Evolutionary conservation across 1,140 invertebrate species (phyloP).

Genomic region (Orius insidiosus): DNA sequence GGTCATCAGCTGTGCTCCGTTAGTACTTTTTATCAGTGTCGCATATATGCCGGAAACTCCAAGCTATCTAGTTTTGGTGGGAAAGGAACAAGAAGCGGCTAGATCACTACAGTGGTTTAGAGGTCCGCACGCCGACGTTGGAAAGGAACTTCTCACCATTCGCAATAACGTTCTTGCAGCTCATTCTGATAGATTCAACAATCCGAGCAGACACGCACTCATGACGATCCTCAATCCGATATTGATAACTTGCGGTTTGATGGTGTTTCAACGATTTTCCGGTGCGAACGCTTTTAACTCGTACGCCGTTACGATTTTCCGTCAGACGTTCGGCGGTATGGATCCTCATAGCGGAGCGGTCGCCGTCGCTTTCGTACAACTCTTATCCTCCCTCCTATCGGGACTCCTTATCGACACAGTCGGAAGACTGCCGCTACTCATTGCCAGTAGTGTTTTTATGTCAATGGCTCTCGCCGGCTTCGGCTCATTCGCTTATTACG

Average conservation of each 20-base stretch:
- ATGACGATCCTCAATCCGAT: constrained; percentile 44
- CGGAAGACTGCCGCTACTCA: constrained; percentile 54
- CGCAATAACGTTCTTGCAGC: constrained; percentile 41
- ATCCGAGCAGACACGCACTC: constrained; percentile 28
- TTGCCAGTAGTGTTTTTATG: constrained; percentile 67
- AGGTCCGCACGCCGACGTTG: constrained; percentile 51
- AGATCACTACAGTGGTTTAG: constrained; percentile 56
- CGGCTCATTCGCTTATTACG: constrained; percentile 61
- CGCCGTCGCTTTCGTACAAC: constrained; percentile 56
- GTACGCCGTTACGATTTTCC: constrained; percentile 64
- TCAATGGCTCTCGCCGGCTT: constrained; percentile 60
- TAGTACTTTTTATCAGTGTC: constrained; percentile 41
- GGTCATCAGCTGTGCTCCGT: constrained; percentile 52
- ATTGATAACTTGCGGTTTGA: constrained; percentile 60
- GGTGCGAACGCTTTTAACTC: constrained; percentile 68
- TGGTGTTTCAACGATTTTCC: constrained; percentile 71
- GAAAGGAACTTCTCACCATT: constrained; percentile 45
- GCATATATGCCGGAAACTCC: constrained; percentile 69
- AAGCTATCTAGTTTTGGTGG: constrained; percentile 52
- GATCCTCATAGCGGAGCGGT: constrained; percentile 68
- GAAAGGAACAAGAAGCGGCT: constrained; percentile 59
- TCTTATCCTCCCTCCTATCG: constrained; percentile 57
- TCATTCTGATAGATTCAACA: constrained; percentile 17
- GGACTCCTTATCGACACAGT: constrained; percentile 61
- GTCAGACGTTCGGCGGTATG: constrained; percentile 55